These are phyloP conservation scores for Cephus runcator DNA, from an alignment of 2,888 invertebrate species.

Conservation along the genomic window DNA sequence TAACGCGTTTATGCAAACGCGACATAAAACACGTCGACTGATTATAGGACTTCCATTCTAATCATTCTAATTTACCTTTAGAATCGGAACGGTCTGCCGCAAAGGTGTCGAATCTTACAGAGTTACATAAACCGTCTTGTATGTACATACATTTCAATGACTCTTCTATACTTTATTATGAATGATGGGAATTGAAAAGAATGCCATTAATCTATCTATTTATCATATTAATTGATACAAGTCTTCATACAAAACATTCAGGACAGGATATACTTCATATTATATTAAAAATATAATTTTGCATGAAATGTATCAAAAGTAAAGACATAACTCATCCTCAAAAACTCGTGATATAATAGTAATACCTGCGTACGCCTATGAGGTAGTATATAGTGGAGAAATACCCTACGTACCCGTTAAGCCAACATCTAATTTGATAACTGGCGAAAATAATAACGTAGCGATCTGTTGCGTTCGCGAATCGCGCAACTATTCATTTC, in stretches of 20 bases:
- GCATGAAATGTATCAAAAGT: background rate
- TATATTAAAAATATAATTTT: background rate
- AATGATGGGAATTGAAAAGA: background rate
- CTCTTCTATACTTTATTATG: background rate
- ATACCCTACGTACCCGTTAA: conserved; percentile 45
- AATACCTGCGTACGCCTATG: conserved; percentile 43
- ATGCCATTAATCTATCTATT: background rate
- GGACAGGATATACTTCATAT: background rate
- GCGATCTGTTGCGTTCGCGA: conserved; percentile 37
- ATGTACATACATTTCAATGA: background rate
- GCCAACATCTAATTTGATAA: conserved; percentile 61
- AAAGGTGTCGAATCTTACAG: background rate
- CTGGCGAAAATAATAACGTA: conserved; percentile 56
- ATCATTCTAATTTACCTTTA: background rate
- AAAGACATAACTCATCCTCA: background rate
- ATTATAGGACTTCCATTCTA: conserved; percentile 21
- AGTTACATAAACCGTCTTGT: background rate
- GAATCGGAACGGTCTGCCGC: background rate
- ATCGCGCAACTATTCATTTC: conserved; percentile 39
- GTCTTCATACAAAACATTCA: no score
- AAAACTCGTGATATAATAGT: background rate
- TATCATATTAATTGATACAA: background rate
- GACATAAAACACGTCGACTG: conserved; percentile 28
- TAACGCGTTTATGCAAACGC: conserved; percentile 32
- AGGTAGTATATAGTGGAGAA: conserved; percentile 27